Conservation (phyloP, 1,140 invertebrate species). For the Drosophila arawakana region DNA sequence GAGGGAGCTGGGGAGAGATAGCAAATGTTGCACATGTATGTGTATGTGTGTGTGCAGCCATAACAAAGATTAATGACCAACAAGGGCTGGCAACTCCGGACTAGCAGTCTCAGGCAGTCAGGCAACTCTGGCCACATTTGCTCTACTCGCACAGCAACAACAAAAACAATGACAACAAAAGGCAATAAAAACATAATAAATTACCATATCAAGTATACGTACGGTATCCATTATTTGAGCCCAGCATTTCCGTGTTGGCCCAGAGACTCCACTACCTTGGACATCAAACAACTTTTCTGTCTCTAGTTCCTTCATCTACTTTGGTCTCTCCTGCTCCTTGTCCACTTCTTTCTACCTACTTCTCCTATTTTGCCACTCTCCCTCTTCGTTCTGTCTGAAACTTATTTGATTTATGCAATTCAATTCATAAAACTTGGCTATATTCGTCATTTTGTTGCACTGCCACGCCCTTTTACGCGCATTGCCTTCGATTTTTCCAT, state of each 20-base stretch:
- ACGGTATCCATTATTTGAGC: constrained; percentile 47
- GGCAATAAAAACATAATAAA: constrained; percentile 84
- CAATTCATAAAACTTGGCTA: constrained; percentile 79
- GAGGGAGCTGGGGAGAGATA: too few species aligned
- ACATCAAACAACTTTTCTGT: constrained; percentile 10
- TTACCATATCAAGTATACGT: constrained; percentile 83
- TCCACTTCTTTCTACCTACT: background rate
- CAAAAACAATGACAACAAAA: constrained; percentile 55
- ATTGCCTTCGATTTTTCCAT: constrained; percentile 37
- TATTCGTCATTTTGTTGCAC: constrained; percentile 42
- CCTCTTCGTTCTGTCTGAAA: constrained; percentile 4
- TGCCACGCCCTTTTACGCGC: constrained; percentile 33
- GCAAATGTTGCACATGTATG: constrained; percentile 3
- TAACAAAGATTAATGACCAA: constrained; percentile 84
- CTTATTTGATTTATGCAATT: constrained; percentile 82
- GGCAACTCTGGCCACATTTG: constrained; percentile 48
- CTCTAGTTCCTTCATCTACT: background rate
- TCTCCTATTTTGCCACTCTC: background rate
- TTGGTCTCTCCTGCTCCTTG: background rate
- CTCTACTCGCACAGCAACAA: constrained; percentile 48
- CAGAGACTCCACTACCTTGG: constrained; percentile 38
- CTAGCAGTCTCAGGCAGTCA: constrained; percentile 16
- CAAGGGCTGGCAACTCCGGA: constrained; percentile 65
- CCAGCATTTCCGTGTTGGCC: constrained; percentile 68
- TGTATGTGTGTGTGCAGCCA: constrained; percentile 52